These are phyloP conservation scores for Strix uralensis DNA, from an alignment of 2,113 vertebrate species.

Conservation along the genomic window DNA sequence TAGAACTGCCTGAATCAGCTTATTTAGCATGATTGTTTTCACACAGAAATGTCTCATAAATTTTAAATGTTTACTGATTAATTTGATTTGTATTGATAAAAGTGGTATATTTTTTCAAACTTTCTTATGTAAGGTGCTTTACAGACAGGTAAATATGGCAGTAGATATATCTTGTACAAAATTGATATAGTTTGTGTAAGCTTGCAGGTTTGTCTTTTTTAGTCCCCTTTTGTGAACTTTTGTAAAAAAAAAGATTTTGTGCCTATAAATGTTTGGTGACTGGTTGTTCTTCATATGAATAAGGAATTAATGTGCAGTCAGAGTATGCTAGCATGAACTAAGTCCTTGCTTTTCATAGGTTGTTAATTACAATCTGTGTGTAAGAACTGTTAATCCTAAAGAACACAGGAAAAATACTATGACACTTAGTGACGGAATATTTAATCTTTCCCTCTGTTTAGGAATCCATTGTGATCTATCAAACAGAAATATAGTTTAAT, in stretches of 20 bases:
- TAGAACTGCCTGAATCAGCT: constrained; percentile 15
- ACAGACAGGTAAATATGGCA: neutral
- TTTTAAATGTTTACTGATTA: constrained; percentile 22
- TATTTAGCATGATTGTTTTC: constrained; percentile 19
- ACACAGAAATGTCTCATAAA: neutral
- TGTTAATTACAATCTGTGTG: neutral
- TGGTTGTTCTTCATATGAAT: neutral
- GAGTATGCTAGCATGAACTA: neutral
- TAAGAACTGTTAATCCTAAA: neutral
- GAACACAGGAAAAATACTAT: neutral
- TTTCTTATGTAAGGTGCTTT: neutral
- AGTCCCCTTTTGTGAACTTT: neutral
- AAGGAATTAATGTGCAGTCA: neutral
- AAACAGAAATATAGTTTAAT: neutral
- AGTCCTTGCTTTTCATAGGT: neutral
- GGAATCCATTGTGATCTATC: neutral
- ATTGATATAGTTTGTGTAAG: neutral
- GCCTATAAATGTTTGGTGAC: neutral
- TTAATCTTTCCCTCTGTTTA: neutral
- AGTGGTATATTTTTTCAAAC: neutral
- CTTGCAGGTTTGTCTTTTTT: neutral
- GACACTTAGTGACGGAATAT: neutral
- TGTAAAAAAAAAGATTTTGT: neutral
- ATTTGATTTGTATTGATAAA: neutral
- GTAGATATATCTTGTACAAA: neutral